These are phyloP conservation scores for Gymnosoma rotundatum DNA, from an alignment of 2,888 invertebrate genomes.

Conservation along the genomic window DNA sequence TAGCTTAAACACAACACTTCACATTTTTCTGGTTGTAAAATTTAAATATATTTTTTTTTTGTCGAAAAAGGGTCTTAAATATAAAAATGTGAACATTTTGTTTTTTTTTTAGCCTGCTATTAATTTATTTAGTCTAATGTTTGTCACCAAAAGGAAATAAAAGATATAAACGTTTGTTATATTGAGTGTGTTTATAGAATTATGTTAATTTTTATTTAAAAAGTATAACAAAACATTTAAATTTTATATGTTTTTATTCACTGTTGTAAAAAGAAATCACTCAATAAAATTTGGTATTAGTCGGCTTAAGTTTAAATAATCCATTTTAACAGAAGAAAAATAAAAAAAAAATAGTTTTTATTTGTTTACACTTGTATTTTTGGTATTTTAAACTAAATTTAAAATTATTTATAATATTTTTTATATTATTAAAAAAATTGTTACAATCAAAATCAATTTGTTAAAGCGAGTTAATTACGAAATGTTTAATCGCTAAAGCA, in stretches of 20 bases:
- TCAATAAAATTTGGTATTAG: conserved; percentile 61
- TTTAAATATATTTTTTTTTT: neutral
- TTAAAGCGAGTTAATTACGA: conserved; percentile 48
- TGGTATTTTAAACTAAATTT: conserved; percentile 3
- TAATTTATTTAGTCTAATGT: neutral
- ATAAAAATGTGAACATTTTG: conserved; percentile 16
- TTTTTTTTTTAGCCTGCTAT: neutral
- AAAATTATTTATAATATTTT: conserved; percentile 12
- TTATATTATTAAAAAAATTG: conserved; percentile 2
- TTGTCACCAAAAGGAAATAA: conserved; percentile 53
- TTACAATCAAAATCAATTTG: conserved; percentile 67
- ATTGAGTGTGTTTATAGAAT: conserved; percentile 42
- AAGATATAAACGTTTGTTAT: conserved; percentile 33
- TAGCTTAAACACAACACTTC: neutral
- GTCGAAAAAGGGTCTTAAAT: conserved; percentile 7
- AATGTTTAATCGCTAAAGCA: conserved; percentile 43
- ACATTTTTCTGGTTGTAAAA: too few relatives aligned
- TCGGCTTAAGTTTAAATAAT: conserved; percentile 50
- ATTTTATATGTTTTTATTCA: neutral
- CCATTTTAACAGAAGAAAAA: neutral
- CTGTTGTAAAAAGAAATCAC: neutral
- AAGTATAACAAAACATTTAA: conserved; percentile 2
- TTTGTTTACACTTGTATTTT: conserved; percentile 57
- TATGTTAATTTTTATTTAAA: conserved; percentile 59
- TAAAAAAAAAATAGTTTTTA: conserved; percentile 10